Conservation (phyloP, 2,888 invertebrate species). For the Selenia dentaria region DNA sequence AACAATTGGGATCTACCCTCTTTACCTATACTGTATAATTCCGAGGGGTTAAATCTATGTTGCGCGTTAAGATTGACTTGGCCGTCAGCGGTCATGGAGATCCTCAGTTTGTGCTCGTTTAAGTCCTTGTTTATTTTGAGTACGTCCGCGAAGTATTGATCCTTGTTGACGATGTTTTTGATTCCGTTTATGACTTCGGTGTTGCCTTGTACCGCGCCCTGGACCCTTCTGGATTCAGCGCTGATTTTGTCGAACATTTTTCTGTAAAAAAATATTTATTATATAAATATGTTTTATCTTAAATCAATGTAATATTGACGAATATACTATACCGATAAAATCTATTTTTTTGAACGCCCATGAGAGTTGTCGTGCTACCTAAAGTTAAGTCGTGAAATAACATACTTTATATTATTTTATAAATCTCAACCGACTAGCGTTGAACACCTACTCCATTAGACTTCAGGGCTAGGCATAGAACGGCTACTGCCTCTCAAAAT, state of each 20-base stretch:
- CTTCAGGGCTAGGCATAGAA: too few species aligned
- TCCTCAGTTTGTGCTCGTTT: constrained; percentile 75
- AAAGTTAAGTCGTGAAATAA: too few species aligned
- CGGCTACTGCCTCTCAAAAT: too few species aligned
- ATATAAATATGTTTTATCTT: too few species aligned
- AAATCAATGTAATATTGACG: too few species aligned
- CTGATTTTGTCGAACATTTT: constrained; percentile 85
- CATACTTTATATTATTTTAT: too few species aligned
- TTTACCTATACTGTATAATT: constrained; percentile 57
- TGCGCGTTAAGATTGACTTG: constrained; percentile 72
- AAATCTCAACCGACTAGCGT: too few species aligned
- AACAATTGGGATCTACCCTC: constrained; percentile 65
- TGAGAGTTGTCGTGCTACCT: too few species aligned
- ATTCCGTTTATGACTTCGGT: constrained; percentile 83
- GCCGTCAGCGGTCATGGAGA: constrained; percentile 76
- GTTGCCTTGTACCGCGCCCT: constrained; percentile 76
- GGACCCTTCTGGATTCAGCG: constrained; percentile 78
- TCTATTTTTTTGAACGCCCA: too few species aligned
- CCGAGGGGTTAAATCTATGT: constrained; percentile 68
- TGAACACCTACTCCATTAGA: too few species aligned
- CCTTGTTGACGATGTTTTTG: constrained; percentile 77
- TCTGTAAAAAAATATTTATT: constrained; percentile 51
- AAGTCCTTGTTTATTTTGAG: constrained; percentile 80
- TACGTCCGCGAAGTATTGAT: constrained; percentile 83
- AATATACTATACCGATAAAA: too few species aligned